Conservation (phyloP, 2,113 vertebrate genomes). For the Isurus oxyrinchus region DNA sequence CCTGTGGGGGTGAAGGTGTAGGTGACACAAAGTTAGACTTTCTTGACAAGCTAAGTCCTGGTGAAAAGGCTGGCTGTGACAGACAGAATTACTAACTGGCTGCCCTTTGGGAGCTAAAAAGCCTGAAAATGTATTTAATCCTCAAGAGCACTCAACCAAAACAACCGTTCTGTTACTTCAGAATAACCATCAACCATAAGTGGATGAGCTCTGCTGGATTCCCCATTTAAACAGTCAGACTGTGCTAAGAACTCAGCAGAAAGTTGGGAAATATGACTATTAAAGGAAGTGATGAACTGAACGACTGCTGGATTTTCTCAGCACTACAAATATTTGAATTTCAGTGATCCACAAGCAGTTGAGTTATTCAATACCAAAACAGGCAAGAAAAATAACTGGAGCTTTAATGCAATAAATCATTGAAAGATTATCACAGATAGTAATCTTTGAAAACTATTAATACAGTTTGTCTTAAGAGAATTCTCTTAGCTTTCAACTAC, state of each 20-base stretch:
- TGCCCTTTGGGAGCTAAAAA: background rate
- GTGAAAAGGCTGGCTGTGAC: background rate
- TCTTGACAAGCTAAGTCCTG: background rate
- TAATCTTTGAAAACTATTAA: background rate
- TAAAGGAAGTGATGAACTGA: background rate
- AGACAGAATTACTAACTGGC: too few relatives aligned
- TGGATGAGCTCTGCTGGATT: background rate
- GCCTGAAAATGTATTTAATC: background rate
- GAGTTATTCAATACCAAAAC: background rate
- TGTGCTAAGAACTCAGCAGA: background rate
- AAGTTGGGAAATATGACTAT: slow-evolving; percentile 2
- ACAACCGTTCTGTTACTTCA: background rate
- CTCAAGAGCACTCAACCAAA: background rate
- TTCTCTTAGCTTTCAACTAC: background rate
- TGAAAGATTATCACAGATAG: background rate
- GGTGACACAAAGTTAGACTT: background rate
- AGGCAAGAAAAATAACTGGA: background rate
- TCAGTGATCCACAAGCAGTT: background rate
- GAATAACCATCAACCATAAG: background rate
- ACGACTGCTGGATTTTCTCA: background rate
- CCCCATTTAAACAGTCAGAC: slow-evolving; percentile 19
- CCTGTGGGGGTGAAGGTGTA: background rate
- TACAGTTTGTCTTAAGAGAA: background rate
- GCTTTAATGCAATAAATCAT: background rate
- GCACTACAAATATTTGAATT: background rate